Evolutionary conservation across 2,113 vertebrate species (phyloP).

Genomic region (Notothenia coriiceps): DNA sequence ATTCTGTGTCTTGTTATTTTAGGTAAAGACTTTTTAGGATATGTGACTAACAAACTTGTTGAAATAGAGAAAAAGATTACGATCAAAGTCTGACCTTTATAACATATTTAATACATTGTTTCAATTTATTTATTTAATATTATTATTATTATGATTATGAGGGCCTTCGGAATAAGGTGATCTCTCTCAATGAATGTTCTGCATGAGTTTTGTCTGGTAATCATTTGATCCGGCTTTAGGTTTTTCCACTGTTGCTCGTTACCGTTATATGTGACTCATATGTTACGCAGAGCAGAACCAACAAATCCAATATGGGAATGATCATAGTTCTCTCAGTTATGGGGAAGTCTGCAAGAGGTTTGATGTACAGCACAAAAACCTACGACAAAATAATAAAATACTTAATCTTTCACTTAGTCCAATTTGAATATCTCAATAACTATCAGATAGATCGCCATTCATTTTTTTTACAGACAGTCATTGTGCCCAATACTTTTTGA

Average conservation of each 20-base stretch:
- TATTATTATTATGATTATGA: background rate
- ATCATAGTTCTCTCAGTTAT: background rate
- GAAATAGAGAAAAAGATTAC: background rate
- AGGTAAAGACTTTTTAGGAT: constrained; percentile 22
- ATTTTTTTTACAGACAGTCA: no score
- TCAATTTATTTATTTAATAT: no score
- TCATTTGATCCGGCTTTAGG: background rate
- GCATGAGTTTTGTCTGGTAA: background rate
- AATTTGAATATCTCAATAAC: no score
- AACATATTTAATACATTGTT: background rate
- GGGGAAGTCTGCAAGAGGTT: background rate
- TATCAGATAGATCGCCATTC: no score
- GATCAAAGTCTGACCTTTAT: background rate
- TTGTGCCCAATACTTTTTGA: no score
- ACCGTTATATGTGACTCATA: constrained; percentile 7
- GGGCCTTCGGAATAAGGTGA: background rate
- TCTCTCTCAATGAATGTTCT: background rate
- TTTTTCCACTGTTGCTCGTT: background rate
- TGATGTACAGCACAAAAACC: background rate
- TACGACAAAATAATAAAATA: no score
- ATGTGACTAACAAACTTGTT: constrained; percentile 36
- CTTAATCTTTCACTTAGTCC: no score
- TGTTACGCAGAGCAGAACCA: background rate
- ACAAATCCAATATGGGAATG: background rate
- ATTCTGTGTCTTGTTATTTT: constrained; percentile 48